Conservation (phyloP, 2,888 invertebrate genomes). For the Eupithecia dodoneata region DNA sequence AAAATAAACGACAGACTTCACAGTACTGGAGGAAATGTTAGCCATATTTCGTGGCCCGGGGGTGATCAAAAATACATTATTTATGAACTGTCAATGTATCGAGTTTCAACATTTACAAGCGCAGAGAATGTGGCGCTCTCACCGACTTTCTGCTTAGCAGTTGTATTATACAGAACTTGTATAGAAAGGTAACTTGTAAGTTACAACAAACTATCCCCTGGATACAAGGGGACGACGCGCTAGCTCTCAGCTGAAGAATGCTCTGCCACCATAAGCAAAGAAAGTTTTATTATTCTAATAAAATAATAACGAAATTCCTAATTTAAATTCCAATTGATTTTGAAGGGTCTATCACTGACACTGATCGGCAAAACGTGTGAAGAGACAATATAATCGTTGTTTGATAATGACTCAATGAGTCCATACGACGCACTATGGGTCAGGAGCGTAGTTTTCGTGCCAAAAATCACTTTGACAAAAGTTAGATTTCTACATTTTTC, state of each 20-base stretch:
- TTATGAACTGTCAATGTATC: slow-evolving; percentile 27
- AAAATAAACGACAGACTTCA: slow-evolving; percentile 20
- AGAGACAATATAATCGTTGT: not conserved
- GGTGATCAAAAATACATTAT: slow-evolving; percentile 33
- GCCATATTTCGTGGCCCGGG: slow-evolving; percentile 13
- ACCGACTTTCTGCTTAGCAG: not conserved
- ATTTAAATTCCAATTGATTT: not conserved
- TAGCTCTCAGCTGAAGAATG: too few relatives aligned
- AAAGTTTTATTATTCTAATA: not conserved
- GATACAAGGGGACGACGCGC: not conserved
- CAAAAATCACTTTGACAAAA: too few relatives aligned
- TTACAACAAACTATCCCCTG: not conserved
- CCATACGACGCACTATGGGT: too few relatives aligned
- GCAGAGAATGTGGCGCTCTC: slow-evolving; percentile 7
- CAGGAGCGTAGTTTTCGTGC: too few relatives aligned
- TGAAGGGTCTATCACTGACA: not conserved
- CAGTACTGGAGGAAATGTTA: slow-evolving; percentile 19
- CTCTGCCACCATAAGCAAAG: not conserved
- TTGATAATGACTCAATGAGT: not conserved
- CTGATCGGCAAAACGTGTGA: not conserved
- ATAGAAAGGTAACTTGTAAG: not conserved
- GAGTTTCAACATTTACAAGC: slow-evolving; percentile 16
- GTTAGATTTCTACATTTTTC: too few relatives aligned
- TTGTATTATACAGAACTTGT: not conserved
- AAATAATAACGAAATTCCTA: not conserved